These are phyloP conservation scores for Zootoca vivipara DNA, from an alignment of 2,113 vertebrate genomes.

Conservation along the genomic window DNA sequence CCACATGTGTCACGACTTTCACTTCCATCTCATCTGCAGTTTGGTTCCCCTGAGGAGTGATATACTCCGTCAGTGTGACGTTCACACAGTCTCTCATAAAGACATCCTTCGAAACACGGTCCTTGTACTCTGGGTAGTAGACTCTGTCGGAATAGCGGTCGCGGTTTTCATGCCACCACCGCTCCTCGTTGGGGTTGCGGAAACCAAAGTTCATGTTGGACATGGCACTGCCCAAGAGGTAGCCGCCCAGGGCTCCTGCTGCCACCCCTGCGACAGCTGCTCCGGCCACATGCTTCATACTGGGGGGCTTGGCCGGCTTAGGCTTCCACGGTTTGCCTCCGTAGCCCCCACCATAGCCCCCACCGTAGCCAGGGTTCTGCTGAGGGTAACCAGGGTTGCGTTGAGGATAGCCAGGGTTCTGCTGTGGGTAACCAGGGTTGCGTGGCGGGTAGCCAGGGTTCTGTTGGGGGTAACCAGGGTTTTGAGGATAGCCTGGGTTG, in stretches of 20 bases:
- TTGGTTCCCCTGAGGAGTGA: conserved; percentile 63
- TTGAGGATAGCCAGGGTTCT: neutral
- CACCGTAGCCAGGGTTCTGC: neutral
- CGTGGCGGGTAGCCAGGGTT: neutral
- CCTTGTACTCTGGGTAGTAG: conserved; percentile 60
- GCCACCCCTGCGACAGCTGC: conserved; percentile 57
- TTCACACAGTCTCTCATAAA: conserved; percentile 72
- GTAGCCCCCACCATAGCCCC: conserved; percentile 48
- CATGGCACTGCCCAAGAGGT: conserved; percentile 69
- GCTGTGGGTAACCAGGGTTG: neutral
- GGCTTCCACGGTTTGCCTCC: conserved; percentile 66
- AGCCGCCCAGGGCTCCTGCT: conserved; percentile 63
- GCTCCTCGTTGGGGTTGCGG: conserved; percentile 57
- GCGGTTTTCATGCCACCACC: conserved; percentile 67
- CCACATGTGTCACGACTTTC: conserved; percentile 65
- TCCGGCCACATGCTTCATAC: conserved; percentile 63
- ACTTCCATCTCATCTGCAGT: conserved; percentile 64
- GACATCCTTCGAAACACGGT: conserved; percentile 52
- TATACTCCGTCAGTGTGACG: conserved; percentile 65
- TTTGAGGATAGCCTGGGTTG: neutral
- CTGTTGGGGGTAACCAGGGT: neutral
- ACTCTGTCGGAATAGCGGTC: conserved; percentile 69
- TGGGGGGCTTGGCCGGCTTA: conserved; percentile 69
- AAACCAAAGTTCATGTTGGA: conserved; percentile 64
- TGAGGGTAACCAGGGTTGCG: neutral